Conservation (phyloP, 2,797 vertebrate species). For the Gallinago stenura region DNA sequence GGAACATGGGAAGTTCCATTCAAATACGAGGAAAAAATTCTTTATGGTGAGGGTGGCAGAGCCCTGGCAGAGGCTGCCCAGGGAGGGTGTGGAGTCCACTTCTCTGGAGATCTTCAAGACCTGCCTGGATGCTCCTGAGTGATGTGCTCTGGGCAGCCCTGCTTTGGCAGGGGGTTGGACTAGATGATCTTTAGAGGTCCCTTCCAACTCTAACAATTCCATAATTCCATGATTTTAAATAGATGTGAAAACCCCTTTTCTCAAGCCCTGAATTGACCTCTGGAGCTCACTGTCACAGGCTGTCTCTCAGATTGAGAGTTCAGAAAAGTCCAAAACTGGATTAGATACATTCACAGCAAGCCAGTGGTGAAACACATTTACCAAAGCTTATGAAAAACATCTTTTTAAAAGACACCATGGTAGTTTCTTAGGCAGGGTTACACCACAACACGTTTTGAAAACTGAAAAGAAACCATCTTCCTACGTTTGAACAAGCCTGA, state of each 20-base stretch:
- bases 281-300: not conserved
- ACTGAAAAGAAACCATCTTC: not conserved
- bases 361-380: not conserved
- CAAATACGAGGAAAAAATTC: too few species aligned
- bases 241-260: not conserved
- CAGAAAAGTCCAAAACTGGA: not conserved
- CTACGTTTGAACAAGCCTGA: not conserved
- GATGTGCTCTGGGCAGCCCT: too few species aligned
- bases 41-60: too few species aligned
- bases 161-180: too few species aligned
- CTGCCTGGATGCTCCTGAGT: too few species aligned
- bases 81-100: too few species aligned
- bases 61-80: too few species aligned
- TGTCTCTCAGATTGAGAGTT: not conserved
- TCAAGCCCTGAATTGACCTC: slow-evolving; percentile 20
- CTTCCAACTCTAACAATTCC: too few species aligned
- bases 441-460: not conserved
- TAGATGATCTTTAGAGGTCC: too few species aligned
- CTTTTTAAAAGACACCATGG: not conserved
- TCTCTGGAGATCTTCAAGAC: too few species aligned
- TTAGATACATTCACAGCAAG: not conserved
- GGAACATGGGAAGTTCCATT: too few species aligned
- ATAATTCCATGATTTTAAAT: not conserved
- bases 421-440: not conserved
- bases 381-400: slow-evolving; percentile 31